Evolutionary conservation across 2,113 vertebrate species (phyloP), one percentile per base, ranked within the genome.

Genomic region (Chaetodon auriga): DNA sequence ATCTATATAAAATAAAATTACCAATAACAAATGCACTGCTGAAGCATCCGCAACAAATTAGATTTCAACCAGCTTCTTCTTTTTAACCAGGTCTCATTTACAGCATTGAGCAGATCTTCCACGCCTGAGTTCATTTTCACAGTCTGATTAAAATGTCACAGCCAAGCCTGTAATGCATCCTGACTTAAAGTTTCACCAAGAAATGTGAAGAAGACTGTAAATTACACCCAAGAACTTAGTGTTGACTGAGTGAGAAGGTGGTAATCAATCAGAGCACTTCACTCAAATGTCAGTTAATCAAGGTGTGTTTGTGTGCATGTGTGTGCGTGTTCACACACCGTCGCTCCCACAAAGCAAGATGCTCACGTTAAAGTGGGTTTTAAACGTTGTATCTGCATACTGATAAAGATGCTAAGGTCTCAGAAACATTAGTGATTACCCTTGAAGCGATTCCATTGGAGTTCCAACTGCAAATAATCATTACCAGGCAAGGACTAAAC

Each of bases 91-190:
- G 43, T 71, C 72, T 87, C 75, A 86, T 89, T 84, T 86, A 77
- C 82, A 83, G 79, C 76, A 78, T 81, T 36, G 48, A 83, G 82
- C 62, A 88, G 48, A 87, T 92, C 87, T 49, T 86, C 72, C 84
- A 82, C 86, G 82, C 84, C 85, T 84, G 57, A 84, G 58, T 86
- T 87, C 53, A 85, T 88, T 91, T 88, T 82, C 80, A 57, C 62
- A 41, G 45, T 78, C 82, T 89, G 88, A 93, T 93, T 93, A 94
- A 92, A 93, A 89, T 89, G 91, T 95, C 92, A 94, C 70, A 25
- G 87, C 75, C 68, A 45, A 68, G 65, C 54, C 58, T 43, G 46
- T 92, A 93, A 94, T 92, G 65, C 78, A 75, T 86, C 69, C 86
- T 83, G 92, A 92, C 90, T 89, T 75, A 16, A 85, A 84, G 89